Evolutionary conservation across 2,797 vertebrate genomes (phyloP), one percentile per base, ranked within the genome.

Genomic region (Danio aesculapii): DNA sequence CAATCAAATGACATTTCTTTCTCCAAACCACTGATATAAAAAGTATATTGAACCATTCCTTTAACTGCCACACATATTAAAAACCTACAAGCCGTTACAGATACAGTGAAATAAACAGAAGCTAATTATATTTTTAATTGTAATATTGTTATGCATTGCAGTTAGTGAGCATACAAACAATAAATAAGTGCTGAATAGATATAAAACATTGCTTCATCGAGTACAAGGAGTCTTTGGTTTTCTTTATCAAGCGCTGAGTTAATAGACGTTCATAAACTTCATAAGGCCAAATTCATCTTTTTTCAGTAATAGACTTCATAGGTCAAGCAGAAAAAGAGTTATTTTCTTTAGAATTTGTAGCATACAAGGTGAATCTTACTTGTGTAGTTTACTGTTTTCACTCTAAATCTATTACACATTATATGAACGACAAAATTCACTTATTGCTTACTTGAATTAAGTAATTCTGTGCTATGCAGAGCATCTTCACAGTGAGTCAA

Each of bases 161-260:
- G 16, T 66, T 73, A 74, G 52, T 66, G 44, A 64, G 43, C 41
- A 17, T 57, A 73, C 49, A 73, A 79, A 64, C 59, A 64, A 66
- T 81, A 81, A 80, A 74, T 81, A 81, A 39, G 8, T 49, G 47
- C 5, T 62, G 47, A 61, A 61, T 79, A 62, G 47, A 43, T 61
- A 53, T 16, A 44, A 79, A 71, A 71, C 71, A 63, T 79, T 53
- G 14, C 77, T 72, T 71, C 58, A 79, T 9, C 6, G 4, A 21
- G 14, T 63, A 79, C 6, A 79, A 12, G 4, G 12, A 47, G 43
- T 61, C 43, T 59, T 78, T 47, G 53, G 19, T n/a, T 16, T 63
- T 77, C 41, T 11, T 66, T 77, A 19, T 75, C 21, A 55, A 67
- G 43, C 9, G 52, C 43, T n/a, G 11, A 6, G 50, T 77, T 55